Conservation (phyloP, 2,888 invertebrate genomes). For the Furcula furcula region DNA sequence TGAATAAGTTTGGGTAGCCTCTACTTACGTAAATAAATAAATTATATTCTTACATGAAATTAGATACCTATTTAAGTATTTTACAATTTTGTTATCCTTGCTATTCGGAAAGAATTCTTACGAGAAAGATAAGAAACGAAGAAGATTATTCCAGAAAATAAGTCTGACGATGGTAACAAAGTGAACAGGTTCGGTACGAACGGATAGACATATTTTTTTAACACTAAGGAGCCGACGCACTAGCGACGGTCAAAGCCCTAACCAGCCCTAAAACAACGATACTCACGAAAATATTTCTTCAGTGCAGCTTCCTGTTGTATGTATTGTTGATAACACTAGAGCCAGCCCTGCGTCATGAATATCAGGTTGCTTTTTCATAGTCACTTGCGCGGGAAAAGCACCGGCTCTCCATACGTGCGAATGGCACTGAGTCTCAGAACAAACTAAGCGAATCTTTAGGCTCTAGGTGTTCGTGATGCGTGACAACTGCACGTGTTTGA, state of each 20-base stretch:
- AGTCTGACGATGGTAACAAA: conserved; percentile 53
- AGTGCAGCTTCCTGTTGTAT: conserved; percentile 36
- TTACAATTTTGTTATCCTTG: no score
- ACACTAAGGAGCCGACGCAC: conserved; percentile 38
- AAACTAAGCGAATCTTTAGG: conserved; percentile 74
- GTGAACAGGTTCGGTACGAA: conserved; percentile 61
- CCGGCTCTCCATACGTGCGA: conserved; percentile 61
- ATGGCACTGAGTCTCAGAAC: conserved; percentile 59
- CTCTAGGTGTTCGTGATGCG: conserved; percentile 69
- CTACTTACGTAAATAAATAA: no score
- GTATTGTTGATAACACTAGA: conserved; percentile 39
- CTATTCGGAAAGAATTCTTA: no score
- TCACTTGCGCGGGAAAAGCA: conserved; percentile 62
- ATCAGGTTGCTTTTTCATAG: conserved; percentile 59
- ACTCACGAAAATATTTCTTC: conserved; percentile 65
- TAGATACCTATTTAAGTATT: no score
- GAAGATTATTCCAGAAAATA: conserved; percentile 42
- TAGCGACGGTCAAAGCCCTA: conserved; percentile 52
- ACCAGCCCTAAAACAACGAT: conserved; percentile 35
- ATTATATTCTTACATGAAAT: no score
- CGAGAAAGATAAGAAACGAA: no score
- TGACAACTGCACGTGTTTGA: conserved; percentile 74
- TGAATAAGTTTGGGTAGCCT: no score
- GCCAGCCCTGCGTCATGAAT: conserved; percentile 42
- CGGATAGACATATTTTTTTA: conserved; percentile 43